A percentile compares a stretch with the other conserved stretches of the same genome.
phyloP scores from a whole-genome alignment of 2,888 invertebrate genomes.

The Athalia cordata region DNA sequence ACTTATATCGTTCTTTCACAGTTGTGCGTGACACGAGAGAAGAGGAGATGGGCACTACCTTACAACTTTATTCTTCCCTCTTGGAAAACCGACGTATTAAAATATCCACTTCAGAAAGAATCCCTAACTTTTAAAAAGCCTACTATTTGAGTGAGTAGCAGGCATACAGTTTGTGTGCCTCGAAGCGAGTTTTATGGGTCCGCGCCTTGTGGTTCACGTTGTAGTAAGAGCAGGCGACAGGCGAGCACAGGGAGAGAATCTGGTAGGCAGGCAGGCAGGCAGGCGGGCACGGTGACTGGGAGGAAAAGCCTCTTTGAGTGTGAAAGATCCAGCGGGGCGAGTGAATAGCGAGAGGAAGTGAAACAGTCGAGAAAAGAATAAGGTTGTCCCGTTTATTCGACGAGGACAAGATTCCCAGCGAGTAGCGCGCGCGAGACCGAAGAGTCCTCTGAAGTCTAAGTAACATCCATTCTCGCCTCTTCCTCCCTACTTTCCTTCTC shows the following conservation, averaged over 20 bases:
- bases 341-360: conserved; percentile 39
- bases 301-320: conserved; percentile 65
- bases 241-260: conserved; percentile 20
- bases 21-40: no score
- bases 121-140: conserved; percentile 49
- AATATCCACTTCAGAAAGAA: conserved; percentile 47
- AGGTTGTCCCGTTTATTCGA: conserved; percentile 38
- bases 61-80: neutral
- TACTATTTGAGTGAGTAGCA: conserved; percentile 45
- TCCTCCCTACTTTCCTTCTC: conserved; percentile 43
- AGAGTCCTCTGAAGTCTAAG: conserved; percentile 63
- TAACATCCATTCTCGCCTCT: conserved; percentile 68
- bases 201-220: conserved; percentile 38
- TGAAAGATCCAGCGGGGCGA: conserved; percentile 51
- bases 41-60: no score
- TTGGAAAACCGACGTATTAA: conserved; percentile 28
- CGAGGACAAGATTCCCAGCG: conserved; percentile 24
- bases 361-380: conserved; percentile 28
- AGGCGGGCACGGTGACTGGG: conserved; percentile 42
- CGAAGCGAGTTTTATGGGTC: conserved; percentile 43
- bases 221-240: conserved; percentile 52
- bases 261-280: neutral
- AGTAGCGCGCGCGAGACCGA: conserved; percentile 42
- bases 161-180: conserved; percentile 39
- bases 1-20: no score